phyloP scores from a whole-genome alignment of 64 coral and sea anemone genomes.

The Astreopora myriophthalma region DNA sequence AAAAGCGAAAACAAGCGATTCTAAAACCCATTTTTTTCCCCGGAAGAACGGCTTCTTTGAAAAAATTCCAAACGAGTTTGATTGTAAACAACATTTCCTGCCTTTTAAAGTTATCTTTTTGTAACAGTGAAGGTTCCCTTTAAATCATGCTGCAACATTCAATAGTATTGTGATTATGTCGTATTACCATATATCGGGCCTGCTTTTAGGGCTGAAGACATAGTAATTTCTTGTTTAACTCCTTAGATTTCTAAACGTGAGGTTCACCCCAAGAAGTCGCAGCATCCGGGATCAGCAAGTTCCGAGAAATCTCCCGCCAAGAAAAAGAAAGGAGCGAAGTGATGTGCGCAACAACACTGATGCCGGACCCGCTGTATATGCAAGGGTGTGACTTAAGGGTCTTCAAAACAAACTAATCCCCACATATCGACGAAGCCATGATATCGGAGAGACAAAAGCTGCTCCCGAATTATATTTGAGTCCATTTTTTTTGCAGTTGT shows the following conservation, averaged over 20 bases:
- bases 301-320: conserved; percentile 79
- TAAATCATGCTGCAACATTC: no score
- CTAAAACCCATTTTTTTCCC: no score
- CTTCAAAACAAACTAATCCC: no score
- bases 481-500: not conserved
- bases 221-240: not conserved
- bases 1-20: no score
- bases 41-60: no score
- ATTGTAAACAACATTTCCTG: no score
- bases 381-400: not conserved
- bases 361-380: not conserved
- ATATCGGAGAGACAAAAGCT: not conserved
- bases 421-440: not conserved
- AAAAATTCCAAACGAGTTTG: no score
- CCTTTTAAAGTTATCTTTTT: no score
- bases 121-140: no score
- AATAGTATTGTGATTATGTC: no score
- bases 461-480: not conserved
- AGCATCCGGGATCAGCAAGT: conserved; percentile 75
- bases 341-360: not conserved
- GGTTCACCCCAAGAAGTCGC: conserved; percentile 85
- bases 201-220: not conserved
- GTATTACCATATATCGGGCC: no score
- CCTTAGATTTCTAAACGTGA: conserved; percentile 81
- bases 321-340: conserved; percentile 89